Conservation (phyloP, 2,888 invertebrate species). For the Horisme vitalbata region DNA sequence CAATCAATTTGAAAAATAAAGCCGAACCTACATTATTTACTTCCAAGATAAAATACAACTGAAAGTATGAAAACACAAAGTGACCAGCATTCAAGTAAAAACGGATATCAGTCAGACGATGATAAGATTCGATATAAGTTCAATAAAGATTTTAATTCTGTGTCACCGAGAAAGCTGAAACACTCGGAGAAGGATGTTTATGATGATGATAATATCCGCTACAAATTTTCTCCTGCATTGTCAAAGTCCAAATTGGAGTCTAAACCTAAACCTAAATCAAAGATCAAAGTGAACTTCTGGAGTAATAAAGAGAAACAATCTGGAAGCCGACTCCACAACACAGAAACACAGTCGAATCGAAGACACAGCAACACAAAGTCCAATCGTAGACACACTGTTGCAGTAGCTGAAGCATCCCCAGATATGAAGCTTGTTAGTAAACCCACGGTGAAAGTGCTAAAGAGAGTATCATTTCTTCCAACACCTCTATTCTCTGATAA, state of each 20-base stretch:
- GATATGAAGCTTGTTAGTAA: slow-evolving; percentile 54
- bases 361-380: slow-evolving; percentile 59
- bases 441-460: slow-evolving; percentile 62
- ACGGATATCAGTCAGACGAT: slow-evolving; percentile 70
- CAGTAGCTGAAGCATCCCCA: slow-evolving; percentile 38
- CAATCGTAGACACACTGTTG: slow-evolving; percentile 62
- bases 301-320: slow-evolving; percentile 66
- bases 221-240: slow-evolving; percentile 62
- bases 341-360: slow-evolving; percentile 48
- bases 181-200: slow-evolving; percentile 35
- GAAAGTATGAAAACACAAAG: neutral
- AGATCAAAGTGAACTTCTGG: slow-evolving; percentile 78
- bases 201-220: slow-evolving; percentile 64
- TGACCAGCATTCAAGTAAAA: slow-evolving; percentile 50
- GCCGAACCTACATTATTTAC: too few relatives aligned
- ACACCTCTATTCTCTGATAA: slow-evolving; percentile 72
- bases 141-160: slow-evolving; percentile 52
- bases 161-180: slow-evolving; percentile 43
- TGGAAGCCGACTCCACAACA: slow-evolving; percentile 50
- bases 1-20: neutral
- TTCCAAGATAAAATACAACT: too few relatives aligned
- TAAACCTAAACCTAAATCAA: slow-evolving; percentile 64
- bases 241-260: slow-evolving; percentile 51
- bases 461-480: slow-evolving; percentile 72
- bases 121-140: slow-evolving; percentile 70